Percentiles rank a stretch among this genome's conserved stretches.
Conservation (phyloP, 2,797 vertebrate genomes). For the Propithecus perrieri region DNA sequence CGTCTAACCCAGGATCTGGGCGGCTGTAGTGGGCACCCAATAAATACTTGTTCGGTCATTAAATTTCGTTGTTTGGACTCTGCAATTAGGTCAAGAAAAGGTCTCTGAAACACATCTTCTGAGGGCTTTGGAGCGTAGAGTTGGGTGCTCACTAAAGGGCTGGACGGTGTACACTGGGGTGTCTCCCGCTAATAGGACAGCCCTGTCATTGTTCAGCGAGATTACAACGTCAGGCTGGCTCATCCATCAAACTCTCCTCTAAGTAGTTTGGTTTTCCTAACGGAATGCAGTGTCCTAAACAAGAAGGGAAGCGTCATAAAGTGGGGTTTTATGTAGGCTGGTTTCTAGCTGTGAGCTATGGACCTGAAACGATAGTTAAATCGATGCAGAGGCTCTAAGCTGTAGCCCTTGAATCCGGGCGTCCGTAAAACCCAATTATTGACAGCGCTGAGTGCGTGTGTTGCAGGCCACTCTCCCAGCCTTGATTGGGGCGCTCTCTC, state of each 20-base stretch:
- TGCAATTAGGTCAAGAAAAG: not conserved
- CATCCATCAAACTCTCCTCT: conserved; percentile 59
- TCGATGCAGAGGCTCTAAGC: conserved; percentile 60
- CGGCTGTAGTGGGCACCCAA: not conserved
- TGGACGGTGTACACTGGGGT: not conserved
- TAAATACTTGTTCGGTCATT: not conserved
- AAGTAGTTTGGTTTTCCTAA: conserved; percentile 49
- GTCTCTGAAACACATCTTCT: not conserved
- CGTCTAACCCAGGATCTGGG: not conserved
- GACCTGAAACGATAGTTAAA: conserved; percentile 62
- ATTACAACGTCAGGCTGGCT: not conserved
- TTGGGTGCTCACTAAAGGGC: not conserved
- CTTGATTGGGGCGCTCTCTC: not conserved
- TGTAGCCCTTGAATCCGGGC: not conserved
- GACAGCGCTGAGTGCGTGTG: not conserved
- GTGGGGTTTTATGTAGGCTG: not conserved
- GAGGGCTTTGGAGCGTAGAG: not conserved
- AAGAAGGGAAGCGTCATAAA: not conserved
- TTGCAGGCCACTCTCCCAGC: not conserved
- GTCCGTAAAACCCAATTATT: conserved; percentile 7
- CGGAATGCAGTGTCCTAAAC: conserved; percentile 41
- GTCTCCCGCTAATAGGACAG: conserved; percentile 10
- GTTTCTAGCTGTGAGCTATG: conserved; percentile 55
- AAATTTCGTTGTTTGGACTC: not conserved
- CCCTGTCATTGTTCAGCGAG: conserved; percentile 16